Conservation (phyloP, 2,888 invertebrate genomes). For the Enchytraeus crypticus region DNA sequence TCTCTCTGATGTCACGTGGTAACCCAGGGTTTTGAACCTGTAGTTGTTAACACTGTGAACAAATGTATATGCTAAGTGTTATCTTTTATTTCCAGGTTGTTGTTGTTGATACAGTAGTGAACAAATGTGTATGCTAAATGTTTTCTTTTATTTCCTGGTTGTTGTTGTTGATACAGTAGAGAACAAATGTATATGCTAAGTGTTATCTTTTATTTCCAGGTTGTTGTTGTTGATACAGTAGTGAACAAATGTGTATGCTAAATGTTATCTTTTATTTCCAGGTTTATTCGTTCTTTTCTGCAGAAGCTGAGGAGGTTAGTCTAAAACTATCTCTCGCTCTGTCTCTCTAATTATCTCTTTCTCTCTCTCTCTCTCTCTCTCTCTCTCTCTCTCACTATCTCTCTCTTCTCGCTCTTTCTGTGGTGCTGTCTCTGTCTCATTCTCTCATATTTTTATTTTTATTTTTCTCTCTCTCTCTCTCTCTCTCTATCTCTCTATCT, state of each 20-base stretch:
- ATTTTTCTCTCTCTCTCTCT: background rate
- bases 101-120: no score
- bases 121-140: no score
- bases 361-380: background rate
- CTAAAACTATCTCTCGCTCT: background rate
- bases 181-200: background rate
- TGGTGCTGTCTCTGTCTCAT: background rate
- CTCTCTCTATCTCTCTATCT: no score
- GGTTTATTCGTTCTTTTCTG: slow-evolving; percentile 73
- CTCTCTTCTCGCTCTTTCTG: background rate
- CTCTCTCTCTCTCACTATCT: no score
- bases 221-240: no score
- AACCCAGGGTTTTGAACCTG: no score
- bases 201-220: slow-evolving; percentile 33
- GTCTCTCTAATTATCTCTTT: background rate
- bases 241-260: background rate
- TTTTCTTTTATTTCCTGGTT: no score
- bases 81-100: no score
- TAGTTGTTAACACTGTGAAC: no score
- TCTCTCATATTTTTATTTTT: background rate
- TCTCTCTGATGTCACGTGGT: no score
- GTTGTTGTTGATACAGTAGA: no score
- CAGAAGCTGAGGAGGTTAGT: slow-evolving; percentile 40
- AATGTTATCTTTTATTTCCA: slow-evolving; percentile 28
- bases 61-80: no score